Evolutionary conservation across 2,113 vertebrate genomes (phyloP).

Genomic region (Synchiropus splendidus): DNA sequence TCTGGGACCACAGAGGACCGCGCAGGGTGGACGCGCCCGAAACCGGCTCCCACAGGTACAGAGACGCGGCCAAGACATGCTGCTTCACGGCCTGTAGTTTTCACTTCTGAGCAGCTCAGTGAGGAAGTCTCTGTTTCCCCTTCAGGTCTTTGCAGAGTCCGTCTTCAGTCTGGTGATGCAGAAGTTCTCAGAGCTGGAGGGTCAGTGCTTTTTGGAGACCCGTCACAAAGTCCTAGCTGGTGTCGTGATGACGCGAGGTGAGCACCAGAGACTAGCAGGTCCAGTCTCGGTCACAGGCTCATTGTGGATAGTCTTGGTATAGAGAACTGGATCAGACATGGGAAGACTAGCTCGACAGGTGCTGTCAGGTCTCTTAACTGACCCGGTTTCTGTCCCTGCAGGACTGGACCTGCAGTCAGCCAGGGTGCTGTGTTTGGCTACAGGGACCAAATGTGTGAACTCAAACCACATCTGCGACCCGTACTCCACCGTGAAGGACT

Average conservation of each 20-base stretch:
- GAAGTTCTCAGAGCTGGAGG: constrained; percentile 26
- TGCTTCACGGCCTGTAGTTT: not conserved
- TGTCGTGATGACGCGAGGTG: constrained; percentile 53
- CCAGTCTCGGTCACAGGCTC: too few species aligned
- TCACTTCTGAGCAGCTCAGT: not conserved
- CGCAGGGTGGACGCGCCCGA: constrained; percentile 8
- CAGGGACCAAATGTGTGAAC: constrained; percentile 85
- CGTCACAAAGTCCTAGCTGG: constrained; percentile 44
- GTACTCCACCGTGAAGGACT: constrained; percentile 73
- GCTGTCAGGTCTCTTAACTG: too few species aligned
- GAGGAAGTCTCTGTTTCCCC: not conserved
- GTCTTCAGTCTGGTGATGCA: constrained; percentile 41
- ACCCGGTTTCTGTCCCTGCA: constrained; percentile 28
- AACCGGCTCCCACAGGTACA: constrained; percentile 44
- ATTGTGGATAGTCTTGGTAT: too few species aligned
- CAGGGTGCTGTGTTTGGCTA: constrained; percentile 81
- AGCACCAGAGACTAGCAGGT: not conserved
- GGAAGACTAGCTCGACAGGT: too few species aligned
- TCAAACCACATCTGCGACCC: constrained; percentile 69
- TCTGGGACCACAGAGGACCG: constrained; percentile 23
- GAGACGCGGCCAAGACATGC: too few species aligned
- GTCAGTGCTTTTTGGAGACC: constrained; percentile 3
- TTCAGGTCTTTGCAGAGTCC: constrained; percentile 48
- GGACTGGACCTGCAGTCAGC: constrained; percentile 80
- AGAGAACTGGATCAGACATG: too few species aligned